Percentiles rank a stretch among this genome's conserved stretches.
These are phyloP conservation scores for Bovichtus variegatus DNA, from an alignment of 2,797 vertebrate species.

Conservation along the genomic window DNA sequence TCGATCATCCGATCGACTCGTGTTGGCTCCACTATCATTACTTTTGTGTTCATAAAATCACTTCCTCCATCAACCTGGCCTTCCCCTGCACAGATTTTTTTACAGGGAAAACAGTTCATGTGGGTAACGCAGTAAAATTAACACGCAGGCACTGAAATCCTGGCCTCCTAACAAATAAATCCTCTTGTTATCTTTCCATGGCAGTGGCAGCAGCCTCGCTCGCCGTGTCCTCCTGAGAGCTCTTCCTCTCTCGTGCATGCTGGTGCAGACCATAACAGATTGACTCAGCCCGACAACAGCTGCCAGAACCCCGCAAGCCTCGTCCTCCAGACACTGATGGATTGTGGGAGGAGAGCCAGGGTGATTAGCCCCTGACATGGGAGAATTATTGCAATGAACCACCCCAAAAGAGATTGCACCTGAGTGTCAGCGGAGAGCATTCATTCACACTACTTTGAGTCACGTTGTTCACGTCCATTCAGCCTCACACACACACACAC, in stretches of 20 bases:
- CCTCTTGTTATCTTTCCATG: slow-evolving; percentile 71
- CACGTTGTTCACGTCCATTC: slow-evolving; percentile 20
- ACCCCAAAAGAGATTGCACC: slow-evolving; percentile 58
- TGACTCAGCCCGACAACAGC: slow-evolving; percentile 78
- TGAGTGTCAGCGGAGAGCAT: slow-evolving; percentile 39
- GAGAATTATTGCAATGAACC: slow-evolving; percentile 66
- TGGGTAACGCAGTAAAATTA: slow-evolving; percentile 33
- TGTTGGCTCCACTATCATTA: neutral
- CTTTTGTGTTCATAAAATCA: neutral
- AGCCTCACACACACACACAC: no score
- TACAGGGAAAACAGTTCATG: slow-evolving; percentile 24
- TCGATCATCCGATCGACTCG: no score
- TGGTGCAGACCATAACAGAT: slow-evolving; percentile 69
- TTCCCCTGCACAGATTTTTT: slow-evolving; percentile 9
- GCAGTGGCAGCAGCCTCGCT: slow-evolving; percentile 61
- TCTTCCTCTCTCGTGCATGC: slow-evolving; percentile 42
- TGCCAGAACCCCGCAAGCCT: slow-evolving; percentile 72
- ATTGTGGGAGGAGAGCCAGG: slow-evolving; percentile 76
- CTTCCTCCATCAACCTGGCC: neutral
- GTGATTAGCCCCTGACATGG: slow-evolving; percentile 75
- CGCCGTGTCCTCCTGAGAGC: slow-evolving; percentile 57
- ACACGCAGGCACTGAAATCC: slow-evolving; percentile 57
- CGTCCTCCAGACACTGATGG: slow-evolving; percentile 75
- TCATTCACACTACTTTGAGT: slow-evolving; percentile 34
- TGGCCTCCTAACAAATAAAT: slow-evolving; percentile 69